Base-by-base conservation (phyloP, 2,113 vertebrate species). In the Calidris pugnax region DNA sequence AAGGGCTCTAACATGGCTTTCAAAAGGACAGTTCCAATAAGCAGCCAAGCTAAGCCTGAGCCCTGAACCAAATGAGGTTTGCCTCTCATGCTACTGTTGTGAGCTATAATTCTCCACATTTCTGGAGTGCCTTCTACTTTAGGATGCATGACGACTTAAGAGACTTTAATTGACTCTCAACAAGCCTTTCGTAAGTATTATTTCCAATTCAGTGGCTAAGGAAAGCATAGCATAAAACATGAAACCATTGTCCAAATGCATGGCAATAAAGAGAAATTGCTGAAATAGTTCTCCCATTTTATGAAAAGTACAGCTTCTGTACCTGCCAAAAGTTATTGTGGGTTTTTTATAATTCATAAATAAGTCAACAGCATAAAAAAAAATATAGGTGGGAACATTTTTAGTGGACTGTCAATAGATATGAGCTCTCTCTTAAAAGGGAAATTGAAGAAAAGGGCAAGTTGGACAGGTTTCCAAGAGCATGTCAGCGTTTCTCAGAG, bases 181-280 rank as follows among this genome's bases (percentile, higher is more conserved):
- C 27, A 45, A 0, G 1, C 43, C 35, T 93, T 94, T 90, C 27
- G 1, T 48, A 85, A 83, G 55, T 53, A 71, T 41, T 90, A 90
- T 59, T 92, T 92, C 89, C 80, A 92, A 67, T 50, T 74, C 80
- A 81, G 8, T 24, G 21, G 55, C 15, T 77, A 74, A 50, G 72
- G 80, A 95, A 95, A 89, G 23, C 50, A 84, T 23, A 81, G 37
- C 60, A 86, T 33, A 95, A 95, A 85, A 53, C 28, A 69, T 15
- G 27, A 83, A 83, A 55, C 63, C 56, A 27, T 50, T 93, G 75
- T 86, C 75, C 85, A 90, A 73, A 35, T 68, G 55, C 41, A 47
- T 5, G 12, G 59, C 85, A 90, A 69, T 84, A 82, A 72, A 69
- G 30, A 89, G 24, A 68, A 79, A 83, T 10, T 73, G 71, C 24